Evolutionary conservation across 2,888 invertebrate species (phyloP).

Genomic region (Eupithecia centaureata): DNA sequence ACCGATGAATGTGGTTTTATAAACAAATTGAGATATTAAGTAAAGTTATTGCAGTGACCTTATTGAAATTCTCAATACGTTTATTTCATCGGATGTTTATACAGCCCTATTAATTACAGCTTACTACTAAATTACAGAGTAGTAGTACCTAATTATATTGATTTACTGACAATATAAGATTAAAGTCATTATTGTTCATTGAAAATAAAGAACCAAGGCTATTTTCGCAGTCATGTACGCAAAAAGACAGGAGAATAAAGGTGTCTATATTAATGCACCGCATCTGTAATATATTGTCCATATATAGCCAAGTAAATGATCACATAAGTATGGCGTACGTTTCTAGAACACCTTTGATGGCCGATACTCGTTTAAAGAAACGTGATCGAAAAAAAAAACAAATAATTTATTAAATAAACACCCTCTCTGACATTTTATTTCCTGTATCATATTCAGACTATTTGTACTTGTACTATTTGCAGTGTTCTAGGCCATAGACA

Average conservation of each 20-base stretch:
- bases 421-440: conserved; percentile 18
- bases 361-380: conserved; percentile 16
- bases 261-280: conserved; percentile 23
- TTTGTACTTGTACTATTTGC: conserved; percentile 1
- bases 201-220: conserved; percentile 3
- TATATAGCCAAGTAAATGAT: conserved; percentile 32
- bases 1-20: neutral
- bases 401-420: conserved; percentile 21
- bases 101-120: neutral
- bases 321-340: conserved; percentile 22
- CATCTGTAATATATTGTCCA: conserved; percentile 27
- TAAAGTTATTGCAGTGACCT: neutral
- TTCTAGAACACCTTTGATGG: conserved; percentile 35
- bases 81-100: neutral
- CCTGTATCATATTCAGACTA: conserved; percentile 15
- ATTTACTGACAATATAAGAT: conserved; percentile 6
- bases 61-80: neutral
- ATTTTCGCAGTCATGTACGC: conserved; percentile 2
- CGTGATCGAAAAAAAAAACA: conserved; percentile 18
- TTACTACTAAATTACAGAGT: neutral
- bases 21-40: neutral
- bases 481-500: conserved; percentile 21
- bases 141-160: neutral
- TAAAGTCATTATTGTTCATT: neutral
- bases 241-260: conserved; percentile 20